These are phyloP conservation scores for Shargacucullia verbasci DNA, from an alignment of 2,888 invertebrate genomes.

Conservation along the genomic window DNA sequence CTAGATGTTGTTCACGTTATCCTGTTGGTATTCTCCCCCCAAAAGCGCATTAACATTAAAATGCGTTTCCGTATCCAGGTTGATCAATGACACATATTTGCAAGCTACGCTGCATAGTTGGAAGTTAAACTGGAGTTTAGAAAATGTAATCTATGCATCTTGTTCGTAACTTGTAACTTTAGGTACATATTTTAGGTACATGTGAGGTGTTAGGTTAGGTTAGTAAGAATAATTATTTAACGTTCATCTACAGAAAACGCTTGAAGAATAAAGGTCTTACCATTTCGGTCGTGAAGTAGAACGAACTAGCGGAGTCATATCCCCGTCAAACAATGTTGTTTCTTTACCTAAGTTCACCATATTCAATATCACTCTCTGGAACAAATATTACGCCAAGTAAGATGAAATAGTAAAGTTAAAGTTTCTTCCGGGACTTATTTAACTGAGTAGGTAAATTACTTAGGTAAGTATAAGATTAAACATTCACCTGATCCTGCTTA, in stretches of 20 bases:
- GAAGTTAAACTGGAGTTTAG: constrained; percentile 15
- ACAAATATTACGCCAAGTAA: constrained; percentile 47
- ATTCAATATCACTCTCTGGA: constrained; percentile 98
- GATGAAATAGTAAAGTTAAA: too few relatives aligned
- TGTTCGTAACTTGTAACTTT: constrained; percentile 6
- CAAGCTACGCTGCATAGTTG: not conserved
- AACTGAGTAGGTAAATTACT: too few relatives aligned
- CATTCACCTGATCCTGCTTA: constrained; percentile 94
- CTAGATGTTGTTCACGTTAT: too few relatives aligned
- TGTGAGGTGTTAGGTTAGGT: too few relatives aligned
- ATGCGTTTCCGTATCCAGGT: not conserved
- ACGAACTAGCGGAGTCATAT: constrained; percentile 98
- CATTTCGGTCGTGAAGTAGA: constrained; percentile 97
- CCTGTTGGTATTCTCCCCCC: too few relatives aligned
- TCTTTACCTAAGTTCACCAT: constrained; percentile 98
- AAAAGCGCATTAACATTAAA: too few relatives aligned
- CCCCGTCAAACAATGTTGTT: constrained; percentile 95
- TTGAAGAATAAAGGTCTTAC: constrained; percentile 87
- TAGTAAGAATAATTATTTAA: too few relatives aligned
- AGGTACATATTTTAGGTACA: too few relatives aligned
- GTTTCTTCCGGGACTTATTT: too few relatives aligned
- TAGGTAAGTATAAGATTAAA: not conserved
- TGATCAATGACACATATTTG: too few relatives aligned
- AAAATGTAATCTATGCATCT: constrained; percentile 5
- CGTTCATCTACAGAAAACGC: too few relatives aligned